Base-by-base conservation (phyloP, 2,113 vertebrate genomes). In the Mirounga angustirostris region DNA sequence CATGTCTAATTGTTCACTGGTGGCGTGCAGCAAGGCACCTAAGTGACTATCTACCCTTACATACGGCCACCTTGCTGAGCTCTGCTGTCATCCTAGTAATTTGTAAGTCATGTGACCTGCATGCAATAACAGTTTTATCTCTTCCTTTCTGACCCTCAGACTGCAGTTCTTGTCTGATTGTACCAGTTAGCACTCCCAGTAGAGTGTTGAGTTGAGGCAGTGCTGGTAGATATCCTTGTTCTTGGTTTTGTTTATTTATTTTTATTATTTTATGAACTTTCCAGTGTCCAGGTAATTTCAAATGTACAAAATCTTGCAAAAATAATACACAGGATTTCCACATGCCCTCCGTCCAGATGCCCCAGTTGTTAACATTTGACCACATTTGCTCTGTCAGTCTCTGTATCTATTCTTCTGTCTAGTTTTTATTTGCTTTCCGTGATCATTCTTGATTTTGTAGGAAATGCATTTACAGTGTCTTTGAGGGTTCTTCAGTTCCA, bases 391-490 rank as follows among this genome's bases (percentile, higher is more conserved):
- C 50, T 40, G 1, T 71, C 14, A 7, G 6, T 56, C 85, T 71
- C 2, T 30, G 0, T 7, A 3, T 28, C 46, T 40, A 0, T 58
- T 21, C 19, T 8, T 58, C 50, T 92, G 22, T 82, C 65, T 83
- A 28, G 40, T 73, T 73, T 79, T n/a, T 59, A 26, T 83, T 71
- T 83, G 36, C 28, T 73, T 59, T 61, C 71, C 52, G 14, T 22
- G 76, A 69, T 91, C n/a, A 12, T 69, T 82, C 78, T 59, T 74
- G 22, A 69, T 82, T 58, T 82, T 69, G 21, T 58, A 82, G n/a
- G 63, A 82, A 69, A 28, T 16, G 43, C 43, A 76, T 28, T 76
- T 16, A 50, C 24, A 16, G 1, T 28, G 43, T 76, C 13, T 46
- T 28, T 50, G 43, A 7, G 43, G 73, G 43, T 28, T 76, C 13